Conservation (phyloP, 2,797 vertebrate species). For the Girardinus metallicus region DNA sequence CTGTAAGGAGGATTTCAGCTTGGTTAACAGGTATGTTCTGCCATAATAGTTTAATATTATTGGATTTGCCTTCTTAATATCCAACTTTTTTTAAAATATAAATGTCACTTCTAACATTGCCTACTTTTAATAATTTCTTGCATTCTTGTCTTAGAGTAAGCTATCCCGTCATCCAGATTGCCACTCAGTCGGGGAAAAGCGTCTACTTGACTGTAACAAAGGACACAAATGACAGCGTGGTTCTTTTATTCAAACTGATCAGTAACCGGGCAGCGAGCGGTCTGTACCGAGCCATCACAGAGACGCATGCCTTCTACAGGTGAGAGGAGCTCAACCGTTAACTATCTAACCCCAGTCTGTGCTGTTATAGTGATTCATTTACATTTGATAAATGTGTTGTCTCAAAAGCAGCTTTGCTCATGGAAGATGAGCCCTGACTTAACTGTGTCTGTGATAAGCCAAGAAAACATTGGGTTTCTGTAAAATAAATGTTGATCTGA, state of each 20-base stretch:
- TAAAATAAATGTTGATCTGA: slow-evolving; percentile 1
- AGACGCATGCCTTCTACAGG: slow-evolving; percentile 99
- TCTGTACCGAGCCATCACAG: slow-evolving; percentile 95
- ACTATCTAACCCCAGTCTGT: background rate
- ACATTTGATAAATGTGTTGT: background rate
- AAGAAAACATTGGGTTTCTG: background rate
- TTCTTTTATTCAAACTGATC: slow-evolving; percentile 96
- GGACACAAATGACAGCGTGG: slow-evolving; percentile 92
- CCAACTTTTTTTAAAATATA: background rate
- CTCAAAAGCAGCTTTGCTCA: background rate
- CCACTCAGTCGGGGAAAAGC: slow-evolving; percentile 97
- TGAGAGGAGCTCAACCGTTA: slow-evolving; percentile 48
- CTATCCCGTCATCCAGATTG: slow-evolving; percentile 97
- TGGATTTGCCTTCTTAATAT: background rate
- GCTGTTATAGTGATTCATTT: background rate
- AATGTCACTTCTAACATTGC: background rate
- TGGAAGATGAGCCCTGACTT: background rate
- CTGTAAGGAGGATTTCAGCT: slow-evolving; percentile 93
- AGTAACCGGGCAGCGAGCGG: slow-evolving; percentile 96
- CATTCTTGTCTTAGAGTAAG: slow-evolving; percentile 82
- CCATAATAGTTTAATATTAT: background rate
- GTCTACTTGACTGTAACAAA: slow-evolving; percentile 96
- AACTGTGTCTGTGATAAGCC: background rate
- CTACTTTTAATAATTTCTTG: background rate
- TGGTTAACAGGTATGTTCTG: slow-evolving; percentile 87